phyloP scores from a whole-genome alignment of 1,140 invertebrate species.

The Spodoptera frugiperda region DNA sequence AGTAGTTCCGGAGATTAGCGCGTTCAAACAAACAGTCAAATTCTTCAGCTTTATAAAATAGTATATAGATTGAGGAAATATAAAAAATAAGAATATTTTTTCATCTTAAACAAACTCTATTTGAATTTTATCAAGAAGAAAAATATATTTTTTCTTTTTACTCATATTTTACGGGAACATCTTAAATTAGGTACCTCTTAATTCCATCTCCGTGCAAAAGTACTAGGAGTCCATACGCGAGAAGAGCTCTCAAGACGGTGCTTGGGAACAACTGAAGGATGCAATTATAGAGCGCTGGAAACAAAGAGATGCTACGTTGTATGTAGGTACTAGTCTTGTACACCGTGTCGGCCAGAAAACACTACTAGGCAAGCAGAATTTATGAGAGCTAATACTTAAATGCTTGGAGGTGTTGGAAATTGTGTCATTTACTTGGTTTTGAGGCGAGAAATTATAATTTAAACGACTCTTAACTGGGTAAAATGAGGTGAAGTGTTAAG shows the following conservation, averaged over 20 bases:
- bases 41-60: no score
- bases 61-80: no score
- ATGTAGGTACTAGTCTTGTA: constrained; percentile 26
- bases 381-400: constrained; percentile 37
- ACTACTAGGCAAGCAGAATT: constrained; percentile 27
- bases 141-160: no score
- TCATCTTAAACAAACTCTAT: no score
- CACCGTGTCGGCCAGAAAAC: constrained; percentile 12
- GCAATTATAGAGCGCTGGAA: constrained; percentile 42
- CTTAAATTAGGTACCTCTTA: neutral
- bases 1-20: no score
- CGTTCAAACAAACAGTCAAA: no score
- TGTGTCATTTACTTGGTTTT: constrained; percentile 11
- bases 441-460: neutral
- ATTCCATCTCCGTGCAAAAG: constrained; percentile 15
- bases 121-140: no score
- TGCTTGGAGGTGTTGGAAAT: constrained; percentile 25
- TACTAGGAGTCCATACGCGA: constrained; percentile 36
- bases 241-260: constrained; percentile 36
- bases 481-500: neutral
- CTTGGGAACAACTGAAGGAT: constrained; percentile 38
- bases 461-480: constrained; percentile 3
- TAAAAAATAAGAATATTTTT: no score
- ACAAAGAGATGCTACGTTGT: constrained; percentile 31
- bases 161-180: neutral